Percentiles rank a stretch among this genome's conserved stretches.
Conservation (phyloP, 2,797 vertebrate genomes). For the Agapornis canus region DNA sequence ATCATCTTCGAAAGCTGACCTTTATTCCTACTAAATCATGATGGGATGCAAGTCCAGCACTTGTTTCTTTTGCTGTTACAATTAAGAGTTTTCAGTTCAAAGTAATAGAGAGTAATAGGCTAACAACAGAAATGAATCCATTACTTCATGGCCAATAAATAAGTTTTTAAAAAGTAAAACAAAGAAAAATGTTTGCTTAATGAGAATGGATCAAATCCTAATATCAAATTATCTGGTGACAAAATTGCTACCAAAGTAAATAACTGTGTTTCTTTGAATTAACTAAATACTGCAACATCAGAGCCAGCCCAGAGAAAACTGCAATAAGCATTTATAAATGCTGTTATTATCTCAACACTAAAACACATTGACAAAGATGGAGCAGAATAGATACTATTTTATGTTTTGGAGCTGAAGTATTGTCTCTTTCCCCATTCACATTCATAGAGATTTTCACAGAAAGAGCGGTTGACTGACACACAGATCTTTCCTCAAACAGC, state of each 20-base stretch:
- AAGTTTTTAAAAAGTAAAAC: neutral
- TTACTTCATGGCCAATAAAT: neutral
- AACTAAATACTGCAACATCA: neutral
- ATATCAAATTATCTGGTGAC: neutral
- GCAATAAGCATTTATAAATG: neutral
- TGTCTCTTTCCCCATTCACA: neutral
- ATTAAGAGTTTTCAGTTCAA: neutral
- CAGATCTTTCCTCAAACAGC: neutral
- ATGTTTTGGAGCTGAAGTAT: neutral
- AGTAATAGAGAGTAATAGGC: neutral
- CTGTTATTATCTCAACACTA: neutral
- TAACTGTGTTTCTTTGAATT: neutral
- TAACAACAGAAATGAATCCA: neutral
- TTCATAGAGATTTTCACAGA: neutral
- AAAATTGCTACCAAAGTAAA: neutral
- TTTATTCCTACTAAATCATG: conserved; percentile 11
- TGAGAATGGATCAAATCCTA: neutral
- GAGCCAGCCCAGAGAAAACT: neutral
- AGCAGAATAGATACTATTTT: neutral
- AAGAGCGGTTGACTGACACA: neutral
- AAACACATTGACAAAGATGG: neutral
- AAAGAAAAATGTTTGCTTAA: neutral
- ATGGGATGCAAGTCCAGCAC: neutral
- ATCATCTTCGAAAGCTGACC: neutral
- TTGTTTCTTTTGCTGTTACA: neutral